Evolutionary conservation across 2,888 invertebrate genomes (phyloP).

Genomic region (Napeogenes sylphis): DNA sequence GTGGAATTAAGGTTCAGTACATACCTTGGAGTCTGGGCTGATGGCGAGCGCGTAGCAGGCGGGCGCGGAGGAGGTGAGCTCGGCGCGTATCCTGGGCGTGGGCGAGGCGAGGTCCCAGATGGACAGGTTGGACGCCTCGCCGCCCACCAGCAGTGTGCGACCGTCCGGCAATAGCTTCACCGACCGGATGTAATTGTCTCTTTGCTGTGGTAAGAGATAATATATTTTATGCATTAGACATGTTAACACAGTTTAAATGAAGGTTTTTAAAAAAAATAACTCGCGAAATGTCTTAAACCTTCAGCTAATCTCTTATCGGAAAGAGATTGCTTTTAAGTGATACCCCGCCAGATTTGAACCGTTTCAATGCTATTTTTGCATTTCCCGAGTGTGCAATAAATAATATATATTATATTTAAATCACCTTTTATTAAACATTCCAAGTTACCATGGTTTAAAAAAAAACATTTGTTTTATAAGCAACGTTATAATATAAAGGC

Average conservation of each 20-base stretch:
- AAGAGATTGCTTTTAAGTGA: no score
- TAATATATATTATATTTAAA: no score
- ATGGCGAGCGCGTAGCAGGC: conserved; percentile 99
- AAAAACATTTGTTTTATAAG: background rate
- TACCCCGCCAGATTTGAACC: no score
- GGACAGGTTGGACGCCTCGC: conserved; percentile 95
- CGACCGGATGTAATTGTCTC: conserved; percentile 94
- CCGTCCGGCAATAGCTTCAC: conserved; percentile 97
- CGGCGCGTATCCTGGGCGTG: conserved; percentile 94
- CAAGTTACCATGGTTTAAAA: background rate
- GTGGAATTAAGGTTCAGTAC: no score
- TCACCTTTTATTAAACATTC: no score
- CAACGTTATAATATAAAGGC: no score
- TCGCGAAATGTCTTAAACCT: no score
- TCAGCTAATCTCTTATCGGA: no score
- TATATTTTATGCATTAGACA: background rate
- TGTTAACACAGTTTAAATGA: no score
- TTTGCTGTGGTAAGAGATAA: conserved; percentile 78
- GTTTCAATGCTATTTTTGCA: no score
- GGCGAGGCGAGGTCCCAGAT: conserved; percentile 95
- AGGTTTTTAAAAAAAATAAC: no score
- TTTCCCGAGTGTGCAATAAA: no score
- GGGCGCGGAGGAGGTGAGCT: conserved; percentile 92
- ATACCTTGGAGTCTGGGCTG: conserved; percentile 94
- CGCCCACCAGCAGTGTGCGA: conserved; percentile 95